Conservation (phyloP, 1,140 invertebrate species). For the Lysiphlebus fabarum region DNA sequence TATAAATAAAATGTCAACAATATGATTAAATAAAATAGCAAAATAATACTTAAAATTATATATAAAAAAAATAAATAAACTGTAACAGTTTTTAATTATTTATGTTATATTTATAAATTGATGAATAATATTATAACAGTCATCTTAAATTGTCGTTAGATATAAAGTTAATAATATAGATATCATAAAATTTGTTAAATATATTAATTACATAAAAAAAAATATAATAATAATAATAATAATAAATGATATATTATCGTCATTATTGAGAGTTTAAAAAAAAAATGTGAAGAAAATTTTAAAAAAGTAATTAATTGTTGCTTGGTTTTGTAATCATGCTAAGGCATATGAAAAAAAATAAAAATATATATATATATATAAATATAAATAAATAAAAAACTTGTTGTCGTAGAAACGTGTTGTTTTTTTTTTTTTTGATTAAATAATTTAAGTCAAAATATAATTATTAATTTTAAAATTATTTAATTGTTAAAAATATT, state of each 20-base stretch:
- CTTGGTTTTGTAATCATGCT: conserved; percentile 58
- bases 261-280: conserved; percentile 30
- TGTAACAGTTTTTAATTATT: conserved; percentile 3
- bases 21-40: too few relatives aligned
- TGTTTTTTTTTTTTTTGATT: too few relatives aligned
- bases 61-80: too few relatives aligned
- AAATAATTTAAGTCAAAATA: too few relatives aligned
- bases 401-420: conserved; percentile 52
- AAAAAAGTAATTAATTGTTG: conserved; percentile 45
- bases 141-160: conserved; percentile 35
- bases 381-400: conserved; percentile 45
- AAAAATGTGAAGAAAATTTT: conserved; percentile 18
- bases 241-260: conserved; percentile 20
- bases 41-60: too few relatives aligned
- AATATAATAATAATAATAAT: conserved; percentile 9
- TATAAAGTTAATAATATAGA: conserved; percentile 38
- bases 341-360: conserved; percentile 43
- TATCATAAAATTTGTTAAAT: conserved; percentile 46
- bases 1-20: too few relatives aligned
- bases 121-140: conserved; percentile 29
- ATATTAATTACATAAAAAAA: conserved; percentile 27
- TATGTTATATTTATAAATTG: conserved; percentile 21
- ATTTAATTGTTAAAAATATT: too few relatives aligned
- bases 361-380: too few relatives aligned
- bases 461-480: too few relatives aligned